Percentiles rank a stretch among this genome's conserved stretches.
These are phyloP conservation scores for Mnemiopsis leidyi DNA, from an alignment of 37 sponge, comb jelly and placozoan genomes.

Conservation along the genomic window DNA sequence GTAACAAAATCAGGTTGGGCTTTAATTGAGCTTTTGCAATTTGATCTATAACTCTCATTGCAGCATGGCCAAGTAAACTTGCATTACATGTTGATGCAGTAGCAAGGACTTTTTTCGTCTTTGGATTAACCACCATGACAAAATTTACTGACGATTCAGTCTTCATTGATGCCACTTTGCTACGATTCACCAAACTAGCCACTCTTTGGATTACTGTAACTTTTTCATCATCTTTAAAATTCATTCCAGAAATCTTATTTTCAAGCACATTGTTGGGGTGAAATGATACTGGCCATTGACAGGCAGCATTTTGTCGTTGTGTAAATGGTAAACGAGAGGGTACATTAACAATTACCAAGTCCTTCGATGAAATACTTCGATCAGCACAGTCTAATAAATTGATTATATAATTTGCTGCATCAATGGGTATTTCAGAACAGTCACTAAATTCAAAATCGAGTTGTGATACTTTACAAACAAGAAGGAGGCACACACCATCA, in stretches of 20 bases:
- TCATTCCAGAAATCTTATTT: not conserved
- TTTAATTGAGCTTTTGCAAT: conserved; percentile 74
- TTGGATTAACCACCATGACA: not conserved
- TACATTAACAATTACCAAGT: not conserved
- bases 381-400: not conserved
- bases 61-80: conserved; percentile 75
- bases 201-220: not conserved
- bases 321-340: conserved; percentile 16
- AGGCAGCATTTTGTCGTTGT: not conserved
- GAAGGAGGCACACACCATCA: conserved; percentile 25
- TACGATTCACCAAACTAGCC: not conserved
- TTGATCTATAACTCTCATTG: conserved; percentile 85
- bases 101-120: not conserved
- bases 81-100: not conserved
- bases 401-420: not conserved
- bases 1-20: not conserved
- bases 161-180: not conserved
- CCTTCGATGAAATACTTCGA: not conserved
- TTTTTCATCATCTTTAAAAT: not conserved
- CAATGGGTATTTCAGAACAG: not conserved
- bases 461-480: not conserved
- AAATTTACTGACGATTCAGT: not conserved
- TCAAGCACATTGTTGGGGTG: conserved; percentile 22
- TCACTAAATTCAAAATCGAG: not conserved
- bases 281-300: conserved; percentile 43